Evolutionary conservation across 2,888 invertebrate species (phyloP), one percentile per base, ranked within the genome.

Genomic region (Oegoconia quadripuncta): DNA sequence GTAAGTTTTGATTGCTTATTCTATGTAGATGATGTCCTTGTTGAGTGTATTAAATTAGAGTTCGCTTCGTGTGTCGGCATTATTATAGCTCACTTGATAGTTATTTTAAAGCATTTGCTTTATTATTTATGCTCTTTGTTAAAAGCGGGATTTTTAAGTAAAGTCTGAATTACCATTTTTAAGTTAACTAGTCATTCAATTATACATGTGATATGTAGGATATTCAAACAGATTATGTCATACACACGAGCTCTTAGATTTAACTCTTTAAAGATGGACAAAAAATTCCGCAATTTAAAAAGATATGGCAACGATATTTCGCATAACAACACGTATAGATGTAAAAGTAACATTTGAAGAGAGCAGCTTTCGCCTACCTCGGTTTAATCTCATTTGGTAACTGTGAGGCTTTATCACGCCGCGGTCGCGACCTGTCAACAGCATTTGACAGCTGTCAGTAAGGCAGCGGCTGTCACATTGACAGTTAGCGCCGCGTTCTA

Each of bases 331-430:
- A 18, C 7, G 7, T 7, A 5, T 18, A 22, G 9, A 5, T 22
- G 26, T 26, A 26, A 12, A 15, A 20, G 26, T 28, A 18, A 15
- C 16, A 17, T 35, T 27, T 50, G 53, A 59, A 65, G 64, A 62
- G 50, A 38, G 59, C 62, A 77, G 81, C 82, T 84, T 84, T 42
- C 58, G 78, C 84, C 83, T 86, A 79, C 86, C 88, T 89, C 92
- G 90, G 92, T 91, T 91, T 93, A 97, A 97, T 97, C 97, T 97
- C 97, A 97, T 95, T 94, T 94, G 95, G 97, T 97, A 97, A 97
- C 95, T 95, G 95, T 96, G 97, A 95, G 96, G 90, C 88, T 77
- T 86, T 56, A 54, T 60, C 64, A 70, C 66, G 66, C 58, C 66
- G 71, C 66, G 71, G 53, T 59, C 47, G 56, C 59, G 56, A 44